These are phyloP conservation scores for Cyphomyrmex costatus DNA, from an alignment of 1,140 invertebrate genomes.

Conservation along the genomic window DNA sequence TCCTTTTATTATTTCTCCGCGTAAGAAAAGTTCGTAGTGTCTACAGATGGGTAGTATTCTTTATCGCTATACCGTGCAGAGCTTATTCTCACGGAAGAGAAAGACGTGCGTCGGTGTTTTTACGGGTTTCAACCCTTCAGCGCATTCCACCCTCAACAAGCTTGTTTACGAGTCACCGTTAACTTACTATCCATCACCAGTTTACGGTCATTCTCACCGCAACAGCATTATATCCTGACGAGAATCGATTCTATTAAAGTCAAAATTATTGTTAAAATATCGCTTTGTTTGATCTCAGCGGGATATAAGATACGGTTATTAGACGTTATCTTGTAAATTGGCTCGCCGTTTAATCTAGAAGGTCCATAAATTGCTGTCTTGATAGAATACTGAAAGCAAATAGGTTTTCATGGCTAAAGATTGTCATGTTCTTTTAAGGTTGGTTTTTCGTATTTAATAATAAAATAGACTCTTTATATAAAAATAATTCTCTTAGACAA, in stretches of 20 bases:
- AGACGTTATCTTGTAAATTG: conserved; percentile 26
- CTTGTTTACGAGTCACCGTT: conserved; percentile 37
- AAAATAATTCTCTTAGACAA: not conserved
- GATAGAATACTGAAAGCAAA: not conserved
- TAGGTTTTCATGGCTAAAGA: not conserved
- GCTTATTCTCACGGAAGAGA: conserved; percentile 6
- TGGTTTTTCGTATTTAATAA: not conserved
- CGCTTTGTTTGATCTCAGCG: not conserved
- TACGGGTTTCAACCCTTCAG: conserved; percentile 27
- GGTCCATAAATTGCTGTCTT: not conserved
- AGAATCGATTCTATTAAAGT: conserved; percentile 10
- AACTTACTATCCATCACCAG: conserved; percentile 36
- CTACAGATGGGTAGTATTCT: conserved; percentile 14
- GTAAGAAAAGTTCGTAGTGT: not conserved
- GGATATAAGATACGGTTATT: conserved; percentile 11
- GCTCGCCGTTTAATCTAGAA: not conserved
- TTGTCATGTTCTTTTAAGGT: not conserved
- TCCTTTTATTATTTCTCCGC: not conserved
- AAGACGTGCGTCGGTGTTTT: not conserved
- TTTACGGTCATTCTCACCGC: conserved; percentile 30
- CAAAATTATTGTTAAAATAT: conserved; percentile 50
- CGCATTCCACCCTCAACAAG: conserved; percentile 4
- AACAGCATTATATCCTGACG: conserved; percentile 25
- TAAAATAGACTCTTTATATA: not conserved
- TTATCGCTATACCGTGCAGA: conserved; percentile 1